Evolutionary conservation across 2,888 invertebrate species (phyloP).

Genomic region (Zygaena filipendulae): DNA sequence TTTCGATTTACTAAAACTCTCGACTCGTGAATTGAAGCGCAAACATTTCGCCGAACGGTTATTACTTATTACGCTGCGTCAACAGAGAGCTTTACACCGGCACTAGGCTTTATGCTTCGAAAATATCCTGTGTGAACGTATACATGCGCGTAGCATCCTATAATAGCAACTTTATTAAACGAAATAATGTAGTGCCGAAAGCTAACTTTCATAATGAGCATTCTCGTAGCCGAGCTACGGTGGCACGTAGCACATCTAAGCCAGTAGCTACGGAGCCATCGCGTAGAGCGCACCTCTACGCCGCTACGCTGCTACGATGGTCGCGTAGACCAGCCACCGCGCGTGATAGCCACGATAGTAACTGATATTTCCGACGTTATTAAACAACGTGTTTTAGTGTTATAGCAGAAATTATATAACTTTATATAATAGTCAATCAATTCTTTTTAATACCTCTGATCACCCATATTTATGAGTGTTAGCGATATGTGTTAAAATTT

Average conservation of each 20-base stretch:
- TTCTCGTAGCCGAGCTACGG: conserved; percentile 23
- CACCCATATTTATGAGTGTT: neutral
- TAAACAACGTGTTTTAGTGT: too few species aligned
- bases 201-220: conserved; percentile 35
- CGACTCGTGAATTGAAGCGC: neutral
- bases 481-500: neutral
- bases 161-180: conserved; percentile 37
- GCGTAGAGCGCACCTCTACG: conserved; percentile 15
- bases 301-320: conserved; percentile 8
- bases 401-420: too few species aligned
- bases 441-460: too few species aligned
- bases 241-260: conserved; percentile 19
- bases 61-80: neutral
- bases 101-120: too few species aligned
- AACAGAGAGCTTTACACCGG: too few species aligned
- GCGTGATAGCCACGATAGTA: conserved; percentile 4
- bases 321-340: conserved; percentile 3
- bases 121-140: too few species aligned
- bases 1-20: neutral
- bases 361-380: too few species aligned
- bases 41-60: neutral
- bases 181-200: conserved; percentile 38
- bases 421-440: too few species aligned
- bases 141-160: conserved; percentile 1
- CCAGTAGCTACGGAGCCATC: conserved; percentile 19